Evolutionary conservation across 2,113 vertebrate species (phyloP), one percentile per base, ranked within the genome.

Genomic region (Hylia prasina): DNA sequence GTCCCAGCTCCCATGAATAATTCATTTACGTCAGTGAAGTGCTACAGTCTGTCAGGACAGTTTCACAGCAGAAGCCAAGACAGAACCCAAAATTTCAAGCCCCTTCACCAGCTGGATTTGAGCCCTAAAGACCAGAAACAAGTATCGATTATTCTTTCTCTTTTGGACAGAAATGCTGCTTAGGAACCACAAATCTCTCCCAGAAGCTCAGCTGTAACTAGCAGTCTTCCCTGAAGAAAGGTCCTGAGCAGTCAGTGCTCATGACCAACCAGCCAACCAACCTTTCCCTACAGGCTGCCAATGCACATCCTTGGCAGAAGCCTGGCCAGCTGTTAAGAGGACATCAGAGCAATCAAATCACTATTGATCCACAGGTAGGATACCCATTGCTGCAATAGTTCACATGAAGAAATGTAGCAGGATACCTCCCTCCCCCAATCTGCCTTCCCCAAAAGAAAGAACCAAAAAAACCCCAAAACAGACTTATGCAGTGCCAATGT

Each of bases 371-470:
- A 21, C 37, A 57, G 30, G 31, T 1, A 57, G 12, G 33, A 54
- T 9, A 54, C 12, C 12, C 22, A 7, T 3, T 40, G 24, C 69
- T 80, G 40, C 17, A 82, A 19, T 0, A 53, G 35, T 15, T 42
- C 3, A 1, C 63, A 44, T 16, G 57, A 30, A 44, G 44, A 80
- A 54, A 69, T n/a, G 23, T 0, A 57, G 42, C 39, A 77, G 58
- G 11, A 39, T 6, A 24, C 1, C 2, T 10, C 17, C 33, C 22
- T 57, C 6, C n/a, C n/a, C 10, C 10, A 60, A 0, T 8, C 17
- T 53, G 16, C 33, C 21, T 45, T 44, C 17, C 6, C 2, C 7
- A 18, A 53, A 64, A 57, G 27, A 33, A 8, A 61, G 25, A 83
- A 48, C 5, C 5, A 69, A 76, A 61, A 37, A 40, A 30, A 6